These are phyloP conservation scores for Drosophila subquinaria DNA, from an alignment of 2,888 invertebrate genomes.

Conservation along the genomic window DNA sequence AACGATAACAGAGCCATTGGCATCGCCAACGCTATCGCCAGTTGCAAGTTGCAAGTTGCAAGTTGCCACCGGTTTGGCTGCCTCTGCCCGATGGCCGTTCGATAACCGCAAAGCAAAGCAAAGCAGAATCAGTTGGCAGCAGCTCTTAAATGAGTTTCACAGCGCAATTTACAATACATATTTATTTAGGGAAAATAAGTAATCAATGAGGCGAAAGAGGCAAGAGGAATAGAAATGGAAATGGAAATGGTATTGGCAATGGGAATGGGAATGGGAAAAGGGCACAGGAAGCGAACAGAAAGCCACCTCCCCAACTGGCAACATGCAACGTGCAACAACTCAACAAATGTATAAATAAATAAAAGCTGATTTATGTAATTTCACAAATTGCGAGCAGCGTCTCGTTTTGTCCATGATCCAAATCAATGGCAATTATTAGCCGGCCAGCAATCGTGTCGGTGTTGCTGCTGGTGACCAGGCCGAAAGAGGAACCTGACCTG, in stretches of 20 bases:
- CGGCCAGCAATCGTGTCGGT: conserved; percentile 68
- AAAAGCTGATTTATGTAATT: conserved; percentile 83
- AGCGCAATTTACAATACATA: conserved; percentile 79
- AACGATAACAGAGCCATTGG: conserved; percentile 66
- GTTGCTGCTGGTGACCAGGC: conserved; percentile 52
- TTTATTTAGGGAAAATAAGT: conserved; percentile 81
- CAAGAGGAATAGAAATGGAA: conserved; percentile 15
- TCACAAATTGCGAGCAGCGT: conserved; percentile 75
- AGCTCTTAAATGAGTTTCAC: conserved; percentile 53
- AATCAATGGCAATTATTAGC: conserved; percentile 81
- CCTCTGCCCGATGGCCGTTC: conserved; percentile 57
- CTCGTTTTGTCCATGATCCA: conserved; percentile 50
- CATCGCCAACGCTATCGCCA: conserved; percentile 30
- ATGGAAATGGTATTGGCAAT: conserved; percentile 9
- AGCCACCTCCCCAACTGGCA: not conserved
- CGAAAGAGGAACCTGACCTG: conserved; percentile 61
- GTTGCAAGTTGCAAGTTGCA: conserved; percentile 10
- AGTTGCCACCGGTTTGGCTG: conserved; percentile 31
- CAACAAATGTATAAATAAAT: conserved; percentile 78
- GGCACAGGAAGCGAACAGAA: conserved; percentile 15
- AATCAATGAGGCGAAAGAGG: conserved; percentile 60
- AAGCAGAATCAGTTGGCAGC: not conserved
- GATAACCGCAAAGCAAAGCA: conserved; percentile 61
- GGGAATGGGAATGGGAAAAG: conserved; percentile 17
- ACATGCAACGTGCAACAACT: conserved; percentile 25